Evolutionary conservation across 2,888 invertebrate species (phyloP).

Genomic region (Strigamia maritima): DNA sequence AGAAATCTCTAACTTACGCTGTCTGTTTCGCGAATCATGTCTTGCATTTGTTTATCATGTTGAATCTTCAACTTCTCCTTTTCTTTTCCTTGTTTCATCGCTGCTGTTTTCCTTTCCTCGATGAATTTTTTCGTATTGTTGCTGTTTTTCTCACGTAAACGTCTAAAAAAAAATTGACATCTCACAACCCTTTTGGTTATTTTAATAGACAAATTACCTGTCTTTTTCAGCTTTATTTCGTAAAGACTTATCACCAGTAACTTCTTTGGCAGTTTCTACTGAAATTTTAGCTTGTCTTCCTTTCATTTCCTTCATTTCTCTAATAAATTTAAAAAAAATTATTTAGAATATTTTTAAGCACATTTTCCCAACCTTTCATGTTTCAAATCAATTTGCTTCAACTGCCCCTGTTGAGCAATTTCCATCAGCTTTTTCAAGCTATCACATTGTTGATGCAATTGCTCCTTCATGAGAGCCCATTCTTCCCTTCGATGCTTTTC

Average conservation of each 20-base stretch:
- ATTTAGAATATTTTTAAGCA: not conserved
- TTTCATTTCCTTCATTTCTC: slow-evolving; percentile 94
- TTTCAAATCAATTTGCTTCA: slow-evolving; percentile 83
- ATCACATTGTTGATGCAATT: slow-evolving; percentile 59
- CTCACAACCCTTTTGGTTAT: not conserved
- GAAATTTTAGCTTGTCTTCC: slow-evolving; percentile 91
- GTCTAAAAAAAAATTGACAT: slow-evolving; percentile 53
- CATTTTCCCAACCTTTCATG: slow-evolving; percentile 69
- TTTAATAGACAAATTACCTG: slow-evolving; percentile 50
- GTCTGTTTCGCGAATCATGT: slow-evolving; percentile 58
- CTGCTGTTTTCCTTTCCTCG: slow-evolving; percentile 84
- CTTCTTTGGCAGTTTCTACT: slow-evolving; percentile 94
- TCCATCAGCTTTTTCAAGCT: slow-evolving; percentile 73
- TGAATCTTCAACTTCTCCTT: slow-evolving; percentile 85
- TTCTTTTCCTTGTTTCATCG: slow-evolving; percentile 85
- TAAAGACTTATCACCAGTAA: slow-evolving; percentile 91
- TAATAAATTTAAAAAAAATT: slow-evolving; percentile 49
- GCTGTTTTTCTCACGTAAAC: slow-evolving; percentile 90
- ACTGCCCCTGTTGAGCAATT: slow-evolving; percentile 73
- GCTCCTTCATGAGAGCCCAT: slow-evolving; percentile 65
- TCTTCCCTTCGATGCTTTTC: slow-evolving; percentile 67
- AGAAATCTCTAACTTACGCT: slow-evolving; percentile 46
- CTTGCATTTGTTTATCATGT: slow-evolving; percentile 89
- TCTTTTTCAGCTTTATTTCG: slow-evolving; percentile 96
- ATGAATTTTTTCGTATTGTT: slow-evolving; percentile 97